Base-by-base conservation (phyloP, 2,113 vertebrate species). In the Hydrolagus affinis region DNA sequence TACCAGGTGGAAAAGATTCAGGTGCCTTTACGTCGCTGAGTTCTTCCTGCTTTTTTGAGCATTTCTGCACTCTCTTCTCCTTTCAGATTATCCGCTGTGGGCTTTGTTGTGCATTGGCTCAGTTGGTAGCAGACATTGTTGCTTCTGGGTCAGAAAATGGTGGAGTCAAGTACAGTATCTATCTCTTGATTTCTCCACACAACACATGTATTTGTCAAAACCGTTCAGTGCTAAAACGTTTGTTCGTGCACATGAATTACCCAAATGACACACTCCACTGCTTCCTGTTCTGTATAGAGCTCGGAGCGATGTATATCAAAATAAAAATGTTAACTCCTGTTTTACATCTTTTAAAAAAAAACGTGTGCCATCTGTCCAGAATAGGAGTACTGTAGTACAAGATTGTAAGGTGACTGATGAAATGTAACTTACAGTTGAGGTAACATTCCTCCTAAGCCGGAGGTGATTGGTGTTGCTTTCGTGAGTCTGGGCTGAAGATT, bases 211-310 rank as follows among this genome's bases (percentile, higher is more conserved):
- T 44, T 4, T 44, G 60, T 83, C 78, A 32, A 14, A 83, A 32
- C 30, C 25, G 30, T 64, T 66, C 28, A 83, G 25, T 14, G 66
- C 28, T 83, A 83, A 83, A 83, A 62, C 30, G 62, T 30, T 68
- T 25, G 21, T 66, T 83, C 28, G 66, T 66, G 78, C 78, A 83
- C 17, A 83, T 62, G 66, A 83, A 68, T 83, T 83, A 68, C 14
- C 66, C 66, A 9, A 83, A 83, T 83, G 66, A 32, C 78, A 83
- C 62, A 83, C 78, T 83, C 32, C 78, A 83, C 21, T 66, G 62
- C 78, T 83, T 83, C 78, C 78, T 30, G 66, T 83, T 66, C 17
- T 68, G 78, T 66, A 83, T 25, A 83, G 17, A 10, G 25, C 28
- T 30, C 30, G 78, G 66, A 83, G 30, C 78, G 66, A 62, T 8